phyloP scores from a whole-genome alignment of 2,888 invertebrate species.

The Nymphalis urticae region DNA sequence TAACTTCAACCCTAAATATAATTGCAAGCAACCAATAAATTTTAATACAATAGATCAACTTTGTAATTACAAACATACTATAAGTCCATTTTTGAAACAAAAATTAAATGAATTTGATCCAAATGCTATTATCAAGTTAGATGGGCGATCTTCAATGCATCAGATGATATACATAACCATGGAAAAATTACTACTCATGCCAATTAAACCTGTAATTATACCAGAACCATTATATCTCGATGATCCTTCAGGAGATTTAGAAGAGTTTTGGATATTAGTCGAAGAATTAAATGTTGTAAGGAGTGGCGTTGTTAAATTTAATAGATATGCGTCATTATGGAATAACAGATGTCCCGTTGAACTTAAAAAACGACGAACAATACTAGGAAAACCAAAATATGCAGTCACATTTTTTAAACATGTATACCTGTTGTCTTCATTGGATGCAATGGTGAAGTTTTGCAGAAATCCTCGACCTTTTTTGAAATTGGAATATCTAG shows the following conservation, averaged over 20 bases:
- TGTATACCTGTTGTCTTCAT: conserved; percentile 81
- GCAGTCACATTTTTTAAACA: conserved; percentile 83
- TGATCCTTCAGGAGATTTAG: conserved; percentile 61
- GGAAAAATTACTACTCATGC: conserved; percentile 61
- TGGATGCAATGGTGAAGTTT: conserved; percentile 77
- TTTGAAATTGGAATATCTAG: conserved; percentile 80
- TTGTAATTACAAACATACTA: conserved; percentile 71
- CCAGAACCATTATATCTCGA: conserved; percentile 68
- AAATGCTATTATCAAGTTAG: conserved; percentile 80
- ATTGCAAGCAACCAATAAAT: conserved; percentile 73
- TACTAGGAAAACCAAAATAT: conserved; percentile 76
- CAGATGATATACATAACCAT: conserved; percentile 77
- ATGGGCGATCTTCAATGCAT: conserved; percentile 74
- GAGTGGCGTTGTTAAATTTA: conserved; percentile 56
- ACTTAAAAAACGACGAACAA: conserved; percentile 76
- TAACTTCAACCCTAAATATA: conserved; percentile 66
- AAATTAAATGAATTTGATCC: conserved; percentile 78
- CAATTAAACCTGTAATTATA: conserved; percentile 59
- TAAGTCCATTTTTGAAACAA: conserved; percentile 73
- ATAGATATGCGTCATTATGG: conserved; percentile 79
- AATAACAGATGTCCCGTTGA: conserved; percentile 84
- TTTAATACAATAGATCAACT: conserved; percentile 73
- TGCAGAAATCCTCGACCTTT: conserved; percentile 83
- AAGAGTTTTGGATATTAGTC: conserved; percentile 68
- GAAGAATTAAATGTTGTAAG: conserved; percentile 55